phyloP scores from a whole-genome alignment of 2,888 invertebrate species.

The Mantis religiosa region DNA sequence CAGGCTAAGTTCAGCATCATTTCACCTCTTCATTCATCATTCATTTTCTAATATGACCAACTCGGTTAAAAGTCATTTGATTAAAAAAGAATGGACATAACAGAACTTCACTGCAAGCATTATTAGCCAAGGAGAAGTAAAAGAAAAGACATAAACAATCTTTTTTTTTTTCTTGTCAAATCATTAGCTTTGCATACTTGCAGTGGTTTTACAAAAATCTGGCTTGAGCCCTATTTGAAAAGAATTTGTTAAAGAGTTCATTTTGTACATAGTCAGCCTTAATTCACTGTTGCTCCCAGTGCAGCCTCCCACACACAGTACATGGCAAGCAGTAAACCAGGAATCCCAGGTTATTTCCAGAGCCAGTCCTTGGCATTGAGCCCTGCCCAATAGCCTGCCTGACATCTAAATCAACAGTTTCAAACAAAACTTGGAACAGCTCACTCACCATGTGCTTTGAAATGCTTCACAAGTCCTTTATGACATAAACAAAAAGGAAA shows the following conservation, averaged over 20 bases:
- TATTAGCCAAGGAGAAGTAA: too few species aligned
- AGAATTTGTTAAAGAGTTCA: background rate
- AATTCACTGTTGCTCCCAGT: background rate
- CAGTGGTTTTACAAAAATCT: too few species aligned
- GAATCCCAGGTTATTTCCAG: background rate
- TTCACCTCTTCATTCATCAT: too few species aligned
- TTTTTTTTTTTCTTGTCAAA: too few species aligned
- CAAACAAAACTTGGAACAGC: background rate
- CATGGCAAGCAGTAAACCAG: background rate
- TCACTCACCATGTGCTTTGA: background rate
- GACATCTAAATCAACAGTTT: background rate
- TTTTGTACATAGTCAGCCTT: background rate
- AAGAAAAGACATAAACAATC: too few species aligned
- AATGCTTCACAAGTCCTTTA: background rate
- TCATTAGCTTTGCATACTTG: too few species aligned
- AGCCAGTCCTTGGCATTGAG: constrained; percentile 22
- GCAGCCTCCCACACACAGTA: background rate
- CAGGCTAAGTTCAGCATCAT: too few species aligned
- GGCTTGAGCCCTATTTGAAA: background rate
- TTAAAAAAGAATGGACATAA: too few species aligned
- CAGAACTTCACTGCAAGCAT: too few species aligned
- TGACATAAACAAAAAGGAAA: background rate
- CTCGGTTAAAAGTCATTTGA: too few species aligned
- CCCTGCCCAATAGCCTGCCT: background rate
- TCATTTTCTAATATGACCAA: too few species aligned